Percentiles rank a stretch among this genome's conserved stretches.
Evolutionary conservation across 1,140 invertebrate genomes (phyloP).

Genomic region (Gonioctena quinquepunctata): DNA sequence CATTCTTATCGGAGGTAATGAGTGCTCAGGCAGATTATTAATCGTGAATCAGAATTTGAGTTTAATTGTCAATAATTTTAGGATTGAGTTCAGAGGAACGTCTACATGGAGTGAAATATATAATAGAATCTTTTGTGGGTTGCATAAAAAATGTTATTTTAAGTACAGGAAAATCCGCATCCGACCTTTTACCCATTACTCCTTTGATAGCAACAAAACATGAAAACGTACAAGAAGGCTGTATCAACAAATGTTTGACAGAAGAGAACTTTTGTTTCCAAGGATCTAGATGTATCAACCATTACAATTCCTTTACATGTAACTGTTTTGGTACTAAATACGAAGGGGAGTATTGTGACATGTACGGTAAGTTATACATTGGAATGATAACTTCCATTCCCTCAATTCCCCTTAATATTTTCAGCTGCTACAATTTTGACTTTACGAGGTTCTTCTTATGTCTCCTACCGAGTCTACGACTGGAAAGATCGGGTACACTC

Average conservation of each 20-base stretch:
- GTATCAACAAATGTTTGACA: conserved; percentile 78
- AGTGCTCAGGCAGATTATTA: conserved; percentile 18
- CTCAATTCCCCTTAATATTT: conserved; percentile 33
- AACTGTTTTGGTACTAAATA: conserved; percentile 91
- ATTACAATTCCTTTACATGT: conserved; percentile 82
- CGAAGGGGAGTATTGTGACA: conserved; percentile 88
- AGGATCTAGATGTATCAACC: conserved; percentile 84
- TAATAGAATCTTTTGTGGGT: conserved; percentile 89
- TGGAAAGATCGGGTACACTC: conserved; percentile 90
- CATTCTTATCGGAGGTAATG: conserved; percentile 82
- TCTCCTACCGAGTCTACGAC: conserved; percentile 90
- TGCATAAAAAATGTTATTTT: conserved; percentile 86
- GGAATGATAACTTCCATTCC: not conserved
- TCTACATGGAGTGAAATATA: conserved; percentile 85
- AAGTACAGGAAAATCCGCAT: conserved; percentile 80
- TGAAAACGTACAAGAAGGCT: conserved; percentile 84
- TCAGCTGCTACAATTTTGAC: conserved; percentile 85
- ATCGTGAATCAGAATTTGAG: no score
- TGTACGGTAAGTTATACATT: conserved; percentile 74
- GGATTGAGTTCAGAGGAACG: conserved; percentile 83
- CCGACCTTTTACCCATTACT: conserved; percentile 75
- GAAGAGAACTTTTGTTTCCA: conserved; percentile 81
- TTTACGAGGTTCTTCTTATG: conserved; percentile 85
- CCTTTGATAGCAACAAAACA: conserved; percentile 83
- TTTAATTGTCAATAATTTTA: conserved; percentile 48